phyloP scores from a whole-genome alignment of 1,140 invertebrate species.

The Brachionus calyciflorus region DNA sequence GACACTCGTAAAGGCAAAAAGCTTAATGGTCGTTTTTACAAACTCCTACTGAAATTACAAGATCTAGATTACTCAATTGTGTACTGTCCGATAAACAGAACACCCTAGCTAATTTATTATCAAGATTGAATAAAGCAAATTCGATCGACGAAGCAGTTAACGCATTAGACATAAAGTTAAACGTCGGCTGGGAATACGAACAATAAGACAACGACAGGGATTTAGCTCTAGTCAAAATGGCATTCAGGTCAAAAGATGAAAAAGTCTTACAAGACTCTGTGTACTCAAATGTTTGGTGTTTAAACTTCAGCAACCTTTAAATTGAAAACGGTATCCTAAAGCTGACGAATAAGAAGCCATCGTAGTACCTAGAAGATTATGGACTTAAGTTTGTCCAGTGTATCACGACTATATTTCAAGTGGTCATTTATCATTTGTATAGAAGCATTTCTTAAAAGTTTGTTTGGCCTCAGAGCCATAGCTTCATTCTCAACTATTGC shows the following conservation, averaged over 20 bases:
- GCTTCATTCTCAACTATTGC: constrained; percentile 2
- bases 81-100: not conserved
- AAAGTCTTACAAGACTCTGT: not conserved
- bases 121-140: too few relatives aligned
- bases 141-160: too few relatives aligned
- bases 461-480: not conserved
- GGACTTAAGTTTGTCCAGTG: not conserved
- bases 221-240: not conserved
- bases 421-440: constrained; percentile 3
- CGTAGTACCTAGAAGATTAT: too few relatives aligned
- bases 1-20: not conserved
- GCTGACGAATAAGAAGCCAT: too few relatives aligned
- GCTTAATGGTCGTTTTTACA: not conserved
- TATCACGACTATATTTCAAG: constrained; percentile 12
- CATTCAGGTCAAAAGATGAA: too few relatives aligned
- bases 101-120: too few relatives aligned
- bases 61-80: constrained; percentile 1
- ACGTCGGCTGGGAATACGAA: not conserved
- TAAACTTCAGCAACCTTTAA: not conserved
- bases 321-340: too few relatives aligned
- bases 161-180: not conserved
- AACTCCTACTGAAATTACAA: not conserved
- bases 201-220: not conserved
- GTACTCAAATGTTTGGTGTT: not conserved
- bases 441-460: not conserved